phyloP scores from a whole-genome alignment of 2,797 vertebrate species.

The Sciaenops ocellatus region DNA sequence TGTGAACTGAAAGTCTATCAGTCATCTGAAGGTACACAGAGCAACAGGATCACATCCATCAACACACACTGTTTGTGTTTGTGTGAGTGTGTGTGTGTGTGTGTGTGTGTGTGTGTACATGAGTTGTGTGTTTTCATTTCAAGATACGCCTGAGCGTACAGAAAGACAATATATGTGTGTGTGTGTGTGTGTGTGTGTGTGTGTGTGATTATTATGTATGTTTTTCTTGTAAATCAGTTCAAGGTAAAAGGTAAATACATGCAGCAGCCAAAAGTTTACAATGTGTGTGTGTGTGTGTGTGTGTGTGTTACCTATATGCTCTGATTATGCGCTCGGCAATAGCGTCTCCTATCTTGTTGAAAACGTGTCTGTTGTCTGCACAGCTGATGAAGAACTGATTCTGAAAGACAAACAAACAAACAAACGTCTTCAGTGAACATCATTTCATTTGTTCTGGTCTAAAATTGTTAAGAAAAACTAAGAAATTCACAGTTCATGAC shows the following conservation, averaged over 20 bases:
- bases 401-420: constrained; percentile 75
- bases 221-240: too few relatives aligned
- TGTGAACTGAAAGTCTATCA: not conserved
- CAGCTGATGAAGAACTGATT: constrained; percentile 99
- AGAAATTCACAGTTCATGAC: too few relatives aligned
- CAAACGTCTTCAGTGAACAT: not conserved
- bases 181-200: too few relatives aligned
- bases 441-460: not conserved
- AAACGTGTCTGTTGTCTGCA: constrained; percentile 92
- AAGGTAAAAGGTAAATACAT: not conserved
- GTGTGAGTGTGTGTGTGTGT: constrained; percentile 10
- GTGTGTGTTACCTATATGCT: constrained; percentile 89
- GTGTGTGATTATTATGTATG: constrained; percentile 5
- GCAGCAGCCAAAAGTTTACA: not conserved
- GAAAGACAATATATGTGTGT: too few relatives aligned
- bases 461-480: too few relatives aligned
- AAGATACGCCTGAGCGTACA: not conserved
- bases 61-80: not conserved
- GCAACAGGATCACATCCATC: not conserved
- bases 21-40: not conserved
- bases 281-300: constrained; percentile 27
- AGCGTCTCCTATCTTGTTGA: constrained; percentile 94
- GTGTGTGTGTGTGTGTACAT: constrained; percentile 8
- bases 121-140: not conserved
- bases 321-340: constrained; percentile 93